These are phyloP conservation scores for Drosophila willistoni DNA, from an alignment of 1,140 invertebrate genomes.

Conservation along the genomic window DNA sequence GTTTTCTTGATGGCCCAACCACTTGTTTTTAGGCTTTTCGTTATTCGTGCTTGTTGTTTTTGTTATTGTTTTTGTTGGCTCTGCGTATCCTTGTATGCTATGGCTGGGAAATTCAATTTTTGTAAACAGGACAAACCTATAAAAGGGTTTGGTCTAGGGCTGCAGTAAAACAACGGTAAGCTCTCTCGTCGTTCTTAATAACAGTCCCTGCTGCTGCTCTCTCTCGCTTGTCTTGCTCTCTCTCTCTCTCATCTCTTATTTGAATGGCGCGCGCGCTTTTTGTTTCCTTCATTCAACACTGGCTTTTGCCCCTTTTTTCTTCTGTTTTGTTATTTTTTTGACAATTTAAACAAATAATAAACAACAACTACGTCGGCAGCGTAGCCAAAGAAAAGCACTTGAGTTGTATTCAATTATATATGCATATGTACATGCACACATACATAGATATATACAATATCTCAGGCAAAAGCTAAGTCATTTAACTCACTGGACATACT, in stretches of 20 bases:
- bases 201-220: no score
- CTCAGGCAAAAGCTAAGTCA: constrained; percentile 38
- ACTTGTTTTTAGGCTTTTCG: constrained; percentile 8
- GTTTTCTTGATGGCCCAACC: constrained; percentile 6
- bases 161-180: constrained; percentile 38
- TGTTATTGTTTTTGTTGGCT: constrained; percentile 20
- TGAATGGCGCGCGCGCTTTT: constrained; percentile 44
- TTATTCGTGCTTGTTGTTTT: constrained; percentile 23
- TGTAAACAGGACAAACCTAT: constrained; percentile 67
- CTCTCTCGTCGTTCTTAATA: no score
- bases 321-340: constrained; percentile 53
- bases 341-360: constrained; percentile 77
- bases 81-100: background rate
- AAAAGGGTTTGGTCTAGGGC: constrained; percentile 73
- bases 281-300: constrained; percentile 41
- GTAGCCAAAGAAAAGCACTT: constrained; percentile 77
- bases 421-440: constrained; percentile 25
- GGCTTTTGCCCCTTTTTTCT: constrained; percentile 12
- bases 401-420: constrained; percentile 78
- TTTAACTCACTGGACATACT: constrained; percentile 50
- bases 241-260: background rate
- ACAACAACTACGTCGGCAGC: constrained; percentile 74
- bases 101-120: constrained; percentile 22
- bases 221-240: constrained; percentile 17
- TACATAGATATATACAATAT: background rate